Percentiles rank a stretch among this genome's conserved stretches.
Conservation (phyloP, 2,888 invertebrate species). For the Craniophora ligustri region DNA sequence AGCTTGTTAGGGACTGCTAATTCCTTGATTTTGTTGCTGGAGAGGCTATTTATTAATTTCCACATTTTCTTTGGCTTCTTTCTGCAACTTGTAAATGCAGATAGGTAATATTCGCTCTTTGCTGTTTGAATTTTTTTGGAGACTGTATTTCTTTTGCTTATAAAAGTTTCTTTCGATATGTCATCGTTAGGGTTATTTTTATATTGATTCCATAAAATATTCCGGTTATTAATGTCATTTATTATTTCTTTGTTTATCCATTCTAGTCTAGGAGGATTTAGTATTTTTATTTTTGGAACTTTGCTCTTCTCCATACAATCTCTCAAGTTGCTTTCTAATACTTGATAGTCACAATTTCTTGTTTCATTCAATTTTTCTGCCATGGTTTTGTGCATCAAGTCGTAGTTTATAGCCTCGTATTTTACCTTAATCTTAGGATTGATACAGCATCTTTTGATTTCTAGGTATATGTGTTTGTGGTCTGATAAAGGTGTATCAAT, state of each 20-base stretch:
- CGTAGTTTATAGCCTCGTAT: constrained; percentile 39
- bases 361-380: not conserved
- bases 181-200: not conserved
- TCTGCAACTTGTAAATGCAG: not conserved
- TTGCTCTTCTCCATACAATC: constrained; percentile 8
- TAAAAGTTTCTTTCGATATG: not conserved
- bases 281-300: constrained; percentile 5
- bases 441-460: constrained; percentile 5
- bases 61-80: no score
- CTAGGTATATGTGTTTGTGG: constrained; percentile 10
- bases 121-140: not conserved
- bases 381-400: constrained; percentile 4
- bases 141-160: constrained; percentile 1
- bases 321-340: not conserved
- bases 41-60: constrained; percentile 5
- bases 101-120: constrained; percentile 1
- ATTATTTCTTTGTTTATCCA: constrained; percentile 1
- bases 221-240: not conserved
- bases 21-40: not conserved
- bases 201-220: not conserved
- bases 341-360: not conserved
- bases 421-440: constrained; percentile 6
- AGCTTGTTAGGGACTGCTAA: not conserved
- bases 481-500: constrained; percentile 29
- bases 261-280: constrained; percentile 3